Evolutionary conservation across 2,113 vertebrate species (phyloP), one percentile per base, ranked within the genome.

Genomic region (Osmerus mordax): DNA sequence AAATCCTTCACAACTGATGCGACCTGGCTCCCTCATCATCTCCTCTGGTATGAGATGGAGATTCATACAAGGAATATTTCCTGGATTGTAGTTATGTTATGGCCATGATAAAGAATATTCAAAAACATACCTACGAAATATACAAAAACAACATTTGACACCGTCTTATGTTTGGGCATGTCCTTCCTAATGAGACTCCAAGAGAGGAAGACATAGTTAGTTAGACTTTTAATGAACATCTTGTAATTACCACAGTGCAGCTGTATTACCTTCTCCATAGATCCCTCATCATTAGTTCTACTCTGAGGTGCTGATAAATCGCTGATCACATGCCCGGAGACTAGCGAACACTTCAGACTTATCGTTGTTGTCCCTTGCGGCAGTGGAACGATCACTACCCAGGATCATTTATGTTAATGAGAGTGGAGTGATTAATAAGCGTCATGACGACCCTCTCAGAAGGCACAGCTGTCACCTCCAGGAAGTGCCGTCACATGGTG

Each of bases 341-440:
- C 88, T 72, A 73, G 83, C 85, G 88, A 89, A 47, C 41, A 12
- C 89, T 84, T 83, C 87, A 86, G 81, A 75, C 81, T 87, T 86
- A 87, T 85, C 87, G 89, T 91, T 92, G 88, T 92, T 90, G 89
- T 92, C 87, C 77, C 87, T 90, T 83, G 88, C 82, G 72, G 84
- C 87, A 78, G 87, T 83, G 82, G 79, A 91, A 86, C 78, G 83
- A 94, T 94, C 94, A 95, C 92, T 94, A 93, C 92, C 92, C 92
- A 93, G 94, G 94, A 96, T 98, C 96, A 96, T 97, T 96, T 97
- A 96, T 97, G 96, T 92, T 98, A 98, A 98, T 97, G 94, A 97
- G 96, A 93, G 94, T 94, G 94, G 94, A 94, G 93, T 96, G 97
- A 99, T 98, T 98, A 95, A 94, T 95, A 96, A 92, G 94, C 94